These are phyloP conservation scores for Eulemur mongoz DNA, from an alignment of 2,797 vertebrate species.

Conservation along the genomic window DNA sequence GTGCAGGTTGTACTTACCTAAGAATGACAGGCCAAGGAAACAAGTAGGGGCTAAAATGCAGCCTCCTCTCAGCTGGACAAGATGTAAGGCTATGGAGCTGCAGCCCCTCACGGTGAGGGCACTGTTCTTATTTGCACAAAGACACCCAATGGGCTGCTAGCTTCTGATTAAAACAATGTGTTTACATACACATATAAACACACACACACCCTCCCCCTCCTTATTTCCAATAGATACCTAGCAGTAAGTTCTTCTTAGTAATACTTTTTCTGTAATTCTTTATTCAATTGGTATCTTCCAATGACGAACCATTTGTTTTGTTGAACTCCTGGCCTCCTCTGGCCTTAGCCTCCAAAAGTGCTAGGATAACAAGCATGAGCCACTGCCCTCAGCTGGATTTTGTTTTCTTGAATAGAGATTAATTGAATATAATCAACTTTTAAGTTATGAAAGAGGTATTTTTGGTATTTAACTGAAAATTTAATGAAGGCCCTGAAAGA, in stretches of 20 bases:
- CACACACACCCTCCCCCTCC: background rate
- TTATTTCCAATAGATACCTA: background rate
- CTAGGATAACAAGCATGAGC: background rate
- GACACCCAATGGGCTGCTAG: background rate
- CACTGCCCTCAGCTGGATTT: background rate
- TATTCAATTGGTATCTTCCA: background rate
- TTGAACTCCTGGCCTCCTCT: background rate
- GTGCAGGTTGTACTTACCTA: background rate
- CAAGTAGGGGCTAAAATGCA: background rate
- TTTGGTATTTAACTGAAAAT: conserved; percentile 31
- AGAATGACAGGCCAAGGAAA: background rate
- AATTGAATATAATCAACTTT: background rate
- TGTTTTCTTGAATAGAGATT: background rate
- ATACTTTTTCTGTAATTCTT: background rate
- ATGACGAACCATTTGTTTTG: background rate
- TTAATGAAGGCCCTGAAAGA: background rate
- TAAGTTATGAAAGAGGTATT: background rate
- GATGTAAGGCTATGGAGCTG: background rate
- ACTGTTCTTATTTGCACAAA: background rate
- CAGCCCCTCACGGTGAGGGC: rapidly evolving
- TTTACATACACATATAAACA: background rate
- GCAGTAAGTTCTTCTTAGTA: background rate
- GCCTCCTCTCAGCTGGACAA: background rate
- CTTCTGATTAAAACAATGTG: background rate
- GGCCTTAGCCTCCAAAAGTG: background rate